Conservation (phyloP, 2,888 invertebrate species). For the Biston betularia region DNA sequence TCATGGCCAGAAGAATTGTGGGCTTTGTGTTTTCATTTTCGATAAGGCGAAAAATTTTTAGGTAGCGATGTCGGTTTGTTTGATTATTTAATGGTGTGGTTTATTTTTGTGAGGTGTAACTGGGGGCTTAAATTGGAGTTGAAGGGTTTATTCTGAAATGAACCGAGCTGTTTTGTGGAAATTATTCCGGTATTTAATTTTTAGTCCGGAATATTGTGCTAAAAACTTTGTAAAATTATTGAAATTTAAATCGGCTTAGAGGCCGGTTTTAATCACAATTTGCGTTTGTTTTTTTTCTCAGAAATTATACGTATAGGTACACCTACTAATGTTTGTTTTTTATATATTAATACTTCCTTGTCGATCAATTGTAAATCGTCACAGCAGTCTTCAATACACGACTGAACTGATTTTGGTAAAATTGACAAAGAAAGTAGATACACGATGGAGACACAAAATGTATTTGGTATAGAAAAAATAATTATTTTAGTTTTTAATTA, state of each 20-base stretch:
- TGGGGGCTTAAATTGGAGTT: constrained; percentile 1
- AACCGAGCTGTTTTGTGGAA: constrained; percentile 13
- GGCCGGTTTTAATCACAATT: too few relatives aligned
- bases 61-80: constrained; percentile 16
- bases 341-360: too few relatives aligned
- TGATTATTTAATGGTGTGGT: constrained; percentile 25
- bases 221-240: not conserved
- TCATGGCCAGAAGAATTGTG: constrained; percentile 21
- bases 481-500: too few relatives aligned
- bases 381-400: too few relatives aligned
- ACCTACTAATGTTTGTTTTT: too few relatives aligned
- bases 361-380: too few relatives aligned
- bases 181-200: constrained; percentile 6
- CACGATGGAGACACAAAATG: too few relatives aligned
- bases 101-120: constrained; percentile 20
- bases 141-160: constrained; percentile 4
- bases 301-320: too few relatives aligned
- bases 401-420: too few relatives aligned
- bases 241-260: not conserved
- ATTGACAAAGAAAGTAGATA: too few relatives aligned
- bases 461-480: too few relatives aligned
- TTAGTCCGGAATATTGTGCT: not conserved
- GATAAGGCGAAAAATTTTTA: constrained; percentile 25
- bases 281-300: too few relatives aligned
- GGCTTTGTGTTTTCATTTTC: constrained; percentile 30